Base-by-base conservation (phyloP, 2,888 invertebrate species). In the Resseliella maxima region DNA sequence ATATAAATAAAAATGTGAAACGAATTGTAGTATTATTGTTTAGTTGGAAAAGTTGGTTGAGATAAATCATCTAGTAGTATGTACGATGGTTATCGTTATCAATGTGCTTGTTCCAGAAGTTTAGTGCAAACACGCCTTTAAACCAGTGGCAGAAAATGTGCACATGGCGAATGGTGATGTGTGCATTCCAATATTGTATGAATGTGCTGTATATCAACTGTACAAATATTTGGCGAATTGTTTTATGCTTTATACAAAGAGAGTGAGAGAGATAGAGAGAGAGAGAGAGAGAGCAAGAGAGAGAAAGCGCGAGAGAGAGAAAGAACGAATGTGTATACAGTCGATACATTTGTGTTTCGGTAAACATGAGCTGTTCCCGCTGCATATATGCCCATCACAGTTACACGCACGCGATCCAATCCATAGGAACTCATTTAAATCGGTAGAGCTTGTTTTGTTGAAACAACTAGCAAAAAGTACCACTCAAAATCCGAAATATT, bases 161-260 rank as follows among this genome's bases (percentile, higher is more conserved):
- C 27, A 27, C 72, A 50, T 24, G 21, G 50, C 12, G 50, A 50
- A 72, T 35, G 31, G 27, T 72, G 24, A 59, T 59, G 59, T 24
- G 24, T 72, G 72, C 31, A 18, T 72, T 31, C 31, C 72, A n/a
- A 59, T 59, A 50, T 50, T n/a, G 24, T 24, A 59, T 72, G 72
- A 5, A 72, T 35, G 72, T 24, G 24, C 24, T 59, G 59, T 72
- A 72, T 72, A 72, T 72, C 12, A 72, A 72, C 35, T 72, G 72
- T 72, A 72, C 72, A 72, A 72, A 72, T 72, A 72, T 72, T 72
- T 35, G 72, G 72, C 27, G 72, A 72, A 72, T 31, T 72, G 72
- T 72, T 72, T 72, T 72, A 72, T 72, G 72, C 31, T 72, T 72
- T n/a, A n/a, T n/a, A n/a, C n/a, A n/a, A n/a, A n/a, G n/a, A n/a